Conservation (phyloP, 2,797 vertebrate genomes). For the Rhyacichthys aspro region DNA sequence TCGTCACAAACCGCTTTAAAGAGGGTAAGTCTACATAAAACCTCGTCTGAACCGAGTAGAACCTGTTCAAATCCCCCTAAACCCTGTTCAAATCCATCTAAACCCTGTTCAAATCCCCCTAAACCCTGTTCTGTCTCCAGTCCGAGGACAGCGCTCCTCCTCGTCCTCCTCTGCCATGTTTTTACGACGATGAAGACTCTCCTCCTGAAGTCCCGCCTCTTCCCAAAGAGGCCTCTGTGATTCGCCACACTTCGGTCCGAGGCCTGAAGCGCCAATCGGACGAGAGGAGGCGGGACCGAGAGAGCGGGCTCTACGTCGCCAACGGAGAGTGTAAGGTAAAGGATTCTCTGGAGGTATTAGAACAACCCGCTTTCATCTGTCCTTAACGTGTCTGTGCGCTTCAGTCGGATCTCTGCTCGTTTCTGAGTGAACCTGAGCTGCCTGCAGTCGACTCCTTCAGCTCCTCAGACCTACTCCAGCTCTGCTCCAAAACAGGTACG, state of each 20-base stretch:
- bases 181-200: constrained; percentile 91
- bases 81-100: background rate
- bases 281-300: constrained; percentile 92
- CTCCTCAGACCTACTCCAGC: constrained; percentile 79
- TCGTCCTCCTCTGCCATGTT: constrained; percentile 90
- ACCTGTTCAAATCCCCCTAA: background rate
- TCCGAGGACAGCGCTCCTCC: constrained; percentile 90
- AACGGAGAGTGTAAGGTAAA: constrained; percentile 86
- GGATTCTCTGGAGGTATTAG: too few relatives aligned
- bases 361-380: too few relatives aligned
- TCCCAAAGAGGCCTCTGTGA: constrained; percentile 89
- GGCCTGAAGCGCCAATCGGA: constrained; percentile 96
- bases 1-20: constrained; percentile 75
- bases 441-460: constrained; percentile 74
- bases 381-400: background rate
- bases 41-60: background rate
- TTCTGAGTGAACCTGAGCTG: constrained; percentile 92
- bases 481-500: constrained; percentile 88
- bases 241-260: constrained; percentile 93
- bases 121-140: constrained; percentile 31
- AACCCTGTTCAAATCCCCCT: background rate
- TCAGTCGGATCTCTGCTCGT: constrained; percentile 89
- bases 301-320: constrained; percentile 82
- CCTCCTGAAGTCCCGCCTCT: constrained; percentile 92
- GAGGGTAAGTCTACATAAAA: constrained; percentile 82